Percentiles rank a stretch among this genome's conserved stretches.
These are phyloP conservation scores for Microcebus tavaratra DNA, from an alignment of 2,113 vertebrate genomes.

Conservation along the genomic window DNA sequence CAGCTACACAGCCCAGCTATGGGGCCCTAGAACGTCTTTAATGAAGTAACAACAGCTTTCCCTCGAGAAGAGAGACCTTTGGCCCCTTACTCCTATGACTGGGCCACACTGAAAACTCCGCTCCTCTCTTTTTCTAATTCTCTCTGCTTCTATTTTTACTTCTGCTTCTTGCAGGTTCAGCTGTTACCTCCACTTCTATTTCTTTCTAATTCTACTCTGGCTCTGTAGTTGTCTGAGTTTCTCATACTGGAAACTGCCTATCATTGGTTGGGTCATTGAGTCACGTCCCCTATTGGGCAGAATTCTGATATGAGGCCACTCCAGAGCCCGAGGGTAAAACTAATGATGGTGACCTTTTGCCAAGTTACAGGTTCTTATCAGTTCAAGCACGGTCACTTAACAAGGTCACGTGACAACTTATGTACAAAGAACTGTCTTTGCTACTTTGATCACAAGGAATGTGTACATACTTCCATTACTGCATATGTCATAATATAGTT, in stretches of 20 bases:
- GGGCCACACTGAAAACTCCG: neutral
- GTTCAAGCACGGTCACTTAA: neutral
- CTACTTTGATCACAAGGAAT: neutral
- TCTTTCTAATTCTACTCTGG: neutral
- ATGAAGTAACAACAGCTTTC: neutral
- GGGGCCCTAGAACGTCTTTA: too few relatives aligned
- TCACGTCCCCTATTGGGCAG: neutral
- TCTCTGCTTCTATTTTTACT: neutral
- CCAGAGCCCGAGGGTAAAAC: neutral
- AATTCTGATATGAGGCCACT: neutral
- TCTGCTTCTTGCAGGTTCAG: neutral
- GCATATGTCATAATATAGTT: neutral
- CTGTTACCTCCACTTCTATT: neutral
- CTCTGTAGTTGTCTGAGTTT: neutral
- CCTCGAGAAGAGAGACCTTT: neutral
- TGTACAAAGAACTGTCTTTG: neutral
- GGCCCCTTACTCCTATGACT: neutral
- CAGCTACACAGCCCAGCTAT: neutral
- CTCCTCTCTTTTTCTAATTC: neutral
- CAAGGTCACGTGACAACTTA: neutral
- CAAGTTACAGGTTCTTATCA: neutral
- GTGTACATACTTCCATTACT: neutral
- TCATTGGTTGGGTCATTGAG: neutral
- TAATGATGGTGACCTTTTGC: neutral
- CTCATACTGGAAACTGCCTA: neutral